Evolutionary conservation across 2,797 vertebrate species (phyloP).

Genomic region (Sebastes alutus): DNA sequence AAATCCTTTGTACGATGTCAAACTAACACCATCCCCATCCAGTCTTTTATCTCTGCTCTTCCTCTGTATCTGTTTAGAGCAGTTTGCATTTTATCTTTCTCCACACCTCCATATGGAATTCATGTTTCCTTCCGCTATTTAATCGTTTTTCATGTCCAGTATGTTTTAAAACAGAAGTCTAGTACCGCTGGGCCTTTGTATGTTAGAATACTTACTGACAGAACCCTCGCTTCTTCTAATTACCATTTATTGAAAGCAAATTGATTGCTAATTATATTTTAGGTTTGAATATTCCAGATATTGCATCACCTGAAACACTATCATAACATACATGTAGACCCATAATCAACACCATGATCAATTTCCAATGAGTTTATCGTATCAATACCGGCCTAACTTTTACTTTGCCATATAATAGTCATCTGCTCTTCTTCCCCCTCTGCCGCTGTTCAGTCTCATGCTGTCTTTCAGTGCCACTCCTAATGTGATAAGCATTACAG

Average conservation of each 20-base stretch:
- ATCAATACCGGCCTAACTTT: neutral
- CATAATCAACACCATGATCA: neutral
- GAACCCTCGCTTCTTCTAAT: neutral
- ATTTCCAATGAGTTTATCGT: neutral
- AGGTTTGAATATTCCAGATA: neutral
- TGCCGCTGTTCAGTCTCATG: conserved; percentile 12
- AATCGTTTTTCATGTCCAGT: no score
- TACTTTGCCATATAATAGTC: neutral
- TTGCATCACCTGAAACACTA: neutral
- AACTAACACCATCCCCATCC: no score
- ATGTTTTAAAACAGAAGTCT: neutral
- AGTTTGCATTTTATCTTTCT: neutral
- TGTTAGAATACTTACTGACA: neutral
- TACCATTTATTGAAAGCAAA: neutral
- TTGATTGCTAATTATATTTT: neutral
- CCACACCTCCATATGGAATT: no score
- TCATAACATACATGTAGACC: neutral
- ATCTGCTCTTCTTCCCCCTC: neutral
- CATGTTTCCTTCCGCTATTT: no score
- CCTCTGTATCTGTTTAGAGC: neutral
- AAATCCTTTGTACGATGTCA: no score
- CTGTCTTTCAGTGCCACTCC: conserved; percentile 17
- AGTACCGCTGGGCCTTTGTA: neutral
- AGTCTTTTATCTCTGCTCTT: neutral
- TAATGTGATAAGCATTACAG: conserved; percentile 39